A percentile compares a stretch with the other conserved stretches of the same genome.
Evolutionary conservation across 2,888 invertebrate genomes (phyloP).

Genomic region (Osmoderma eremita): DNA sequence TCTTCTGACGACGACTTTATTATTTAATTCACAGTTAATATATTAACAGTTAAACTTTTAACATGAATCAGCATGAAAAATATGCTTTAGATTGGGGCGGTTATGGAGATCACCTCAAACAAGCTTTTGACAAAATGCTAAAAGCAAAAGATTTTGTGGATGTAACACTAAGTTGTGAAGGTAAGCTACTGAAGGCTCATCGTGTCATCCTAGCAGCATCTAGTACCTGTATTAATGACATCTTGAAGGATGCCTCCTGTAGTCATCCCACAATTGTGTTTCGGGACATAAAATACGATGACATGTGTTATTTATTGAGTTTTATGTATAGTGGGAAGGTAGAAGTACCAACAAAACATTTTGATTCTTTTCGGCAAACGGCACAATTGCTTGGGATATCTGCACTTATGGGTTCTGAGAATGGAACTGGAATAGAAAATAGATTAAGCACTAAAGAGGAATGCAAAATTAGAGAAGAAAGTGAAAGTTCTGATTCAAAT

Average conservation of each 20-base stretch:
- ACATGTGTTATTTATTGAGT: conserved; percentile 71
- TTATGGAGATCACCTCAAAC: conserved; percentile 82
- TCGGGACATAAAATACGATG: conserved; percentile 73
- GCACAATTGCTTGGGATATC: conserved; percentile 73
- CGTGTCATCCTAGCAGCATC: conserved; percentile 87
- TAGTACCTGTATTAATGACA: conserved; percentile 76
- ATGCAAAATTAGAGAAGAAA: conserved; percentile 13
- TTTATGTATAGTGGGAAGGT: conserved; percentile 79
- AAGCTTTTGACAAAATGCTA: conserved; percentile 80
- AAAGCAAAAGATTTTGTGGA: conserved; percentile 79
- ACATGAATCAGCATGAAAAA: conserved; percentile 63
- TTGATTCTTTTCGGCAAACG: conserved; percentile 72
- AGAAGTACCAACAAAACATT: conserved; percentile 72
- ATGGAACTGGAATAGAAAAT: conserved; percentile 55
- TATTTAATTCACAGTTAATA: no score
- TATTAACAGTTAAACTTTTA: conserved; percentile 7
- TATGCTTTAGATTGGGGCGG: conserved; percentile 90
- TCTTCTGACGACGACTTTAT: no score
- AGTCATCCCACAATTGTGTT: conserved; percentile 76
- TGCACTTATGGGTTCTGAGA: conserved; percentile 65
- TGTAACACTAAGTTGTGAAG: conserved; percentile 87
- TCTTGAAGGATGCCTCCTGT: conserved; percentile 72
- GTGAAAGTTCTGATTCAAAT: background rate
- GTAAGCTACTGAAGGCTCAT: conserved; percentile 84
- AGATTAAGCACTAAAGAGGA: conserved; percentile 57